Evolutionary conservation across 2,113 vertebrate genomes (phyloP).

Genomic region (Cranoglanis bouderius): DNA sequence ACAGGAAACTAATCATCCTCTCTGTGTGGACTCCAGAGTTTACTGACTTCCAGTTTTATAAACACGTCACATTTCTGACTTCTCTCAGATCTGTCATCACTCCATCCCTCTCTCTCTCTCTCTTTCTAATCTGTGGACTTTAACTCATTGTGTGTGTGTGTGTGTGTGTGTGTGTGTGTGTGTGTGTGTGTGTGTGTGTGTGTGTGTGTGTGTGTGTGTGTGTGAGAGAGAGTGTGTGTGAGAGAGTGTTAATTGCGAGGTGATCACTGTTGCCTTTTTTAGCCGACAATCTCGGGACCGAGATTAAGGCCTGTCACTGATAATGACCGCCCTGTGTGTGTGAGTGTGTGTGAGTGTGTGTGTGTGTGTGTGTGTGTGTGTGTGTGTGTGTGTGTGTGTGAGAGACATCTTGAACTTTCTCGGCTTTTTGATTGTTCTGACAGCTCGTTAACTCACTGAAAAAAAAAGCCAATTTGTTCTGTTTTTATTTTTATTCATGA

Average conservation of each 20-base stretch:
- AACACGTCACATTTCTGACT: neutral
- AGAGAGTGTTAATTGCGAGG: neutral
- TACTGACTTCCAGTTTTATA: no score
- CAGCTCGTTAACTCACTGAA: neutral
- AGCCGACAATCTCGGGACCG: neutral
- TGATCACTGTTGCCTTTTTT: constrained; percentile 18
- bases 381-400: neutral
- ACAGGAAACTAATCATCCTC: no score
- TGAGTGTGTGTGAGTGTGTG: neutral
- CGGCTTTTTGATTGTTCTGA: neutral
- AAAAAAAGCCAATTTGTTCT: neutral
- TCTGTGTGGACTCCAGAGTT: no score
- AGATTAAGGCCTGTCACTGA: constrained; percentile 23
- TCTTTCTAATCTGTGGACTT: neutral
- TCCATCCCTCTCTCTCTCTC: neutral
- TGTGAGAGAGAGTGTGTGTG: neutral
- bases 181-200: neutral
- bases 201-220: neutral
- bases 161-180: neutral
- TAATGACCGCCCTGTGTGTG: constrained; percentile 9
- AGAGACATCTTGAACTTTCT: neutral
- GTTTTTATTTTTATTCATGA: neutral
- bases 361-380: neutral
- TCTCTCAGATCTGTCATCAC: neutral
- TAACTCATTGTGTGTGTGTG: neutral